phyloP scores from a whole-genome alignment of 1,140 invertebrate species.

The Nylanderia fulva region DNA sequence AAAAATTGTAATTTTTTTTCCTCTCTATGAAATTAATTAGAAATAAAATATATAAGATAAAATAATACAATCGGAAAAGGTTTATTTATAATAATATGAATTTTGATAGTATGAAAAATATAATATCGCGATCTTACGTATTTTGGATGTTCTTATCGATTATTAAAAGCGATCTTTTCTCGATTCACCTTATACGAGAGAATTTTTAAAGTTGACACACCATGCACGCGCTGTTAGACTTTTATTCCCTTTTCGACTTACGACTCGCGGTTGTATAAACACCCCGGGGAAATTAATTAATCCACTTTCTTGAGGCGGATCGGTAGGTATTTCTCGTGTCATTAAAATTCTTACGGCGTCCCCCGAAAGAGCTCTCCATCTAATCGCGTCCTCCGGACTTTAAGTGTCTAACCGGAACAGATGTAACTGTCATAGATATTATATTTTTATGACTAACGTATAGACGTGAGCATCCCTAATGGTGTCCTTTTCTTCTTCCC shows the following conservation, averaged over 20 bases:
- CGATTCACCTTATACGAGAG: neutral
- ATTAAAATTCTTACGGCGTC: slow-evolving; percentile 40
- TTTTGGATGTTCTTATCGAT: neutral
- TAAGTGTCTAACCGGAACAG: slow-evolving; percentile 43
- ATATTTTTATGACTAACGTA: slow-evolving; percentile 49
- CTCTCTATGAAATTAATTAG: too few species aligned
- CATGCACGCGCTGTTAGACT: neutral
- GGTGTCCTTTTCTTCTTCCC: slow-evolving; percentile 19
- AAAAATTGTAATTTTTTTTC: too few species aligned
- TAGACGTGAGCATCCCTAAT: neutral
- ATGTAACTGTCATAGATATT: slow-evolving; percentile 51
- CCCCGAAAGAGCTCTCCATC: neutral
- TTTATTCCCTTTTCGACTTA: slow-evolving; percentile 14
- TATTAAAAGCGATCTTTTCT: neutral
- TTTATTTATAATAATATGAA: neutral
- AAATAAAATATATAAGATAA: too few species aligned
- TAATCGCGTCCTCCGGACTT: slow-evolving; percentile 21
- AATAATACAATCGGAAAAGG: too few species aligned
- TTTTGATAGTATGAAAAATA: neutral
- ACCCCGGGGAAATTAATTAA: slow-evolving; percentile 37
- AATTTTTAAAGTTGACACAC: neutral
- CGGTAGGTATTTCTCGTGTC: slow-evolving; percentile 4
- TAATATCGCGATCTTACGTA: neutral
- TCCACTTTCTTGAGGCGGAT: neutral
- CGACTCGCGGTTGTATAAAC: slow-evolving; percentile 11